Base-by-base conservation (phyloP, 1,140 invertebrate genomes). In the Cotesia vestalis region DNA sequence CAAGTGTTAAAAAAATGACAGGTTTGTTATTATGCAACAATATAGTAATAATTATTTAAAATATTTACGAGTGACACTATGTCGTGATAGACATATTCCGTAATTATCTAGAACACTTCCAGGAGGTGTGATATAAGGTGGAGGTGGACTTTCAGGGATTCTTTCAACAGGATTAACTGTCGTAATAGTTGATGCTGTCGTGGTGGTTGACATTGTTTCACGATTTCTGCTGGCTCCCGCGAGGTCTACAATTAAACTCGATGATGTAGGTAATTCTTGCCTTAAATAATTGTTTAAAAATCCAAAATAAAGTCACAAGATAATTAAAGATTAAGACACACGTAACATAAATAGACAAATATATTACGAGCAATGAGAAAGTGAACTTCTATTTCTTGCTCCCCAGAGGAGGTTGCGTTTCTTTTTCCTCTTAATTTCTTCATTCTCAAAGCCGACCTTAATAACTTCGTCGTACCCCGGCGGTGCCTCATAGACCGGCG, bases 391-490 rank as follows among this genome's bases (percentile, higher is more conserved):
- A 17, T 72, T 80, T 1, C 78, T 66, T 0, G 75, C 2, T 5
- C 75, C 77, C 0, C 69, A 68, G 0, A 57, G 53, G 1, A 71
- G 35, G 0, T 71, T 75, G 64, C 71, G 79, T 38, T 75, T 75
- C 12, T 79, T 81, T 60, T 77, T 82, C 36, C 74, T 63, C 34
- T 67, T 67, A 9, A 73, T 34, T 3, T 51, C 66, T 59, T 85
- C 82, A 64, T 78, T 76, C 27, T 85, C 82, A 17, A 85, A 75
- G 2, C 85, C 87, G 9, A 90, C 73, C 76, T 92, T 92, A 9
- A 92, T 88, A 5, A 92, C 89, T 66, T 92, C 91, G 36, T 92
- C 90, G 74, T 93, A 93, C 67, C 91, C 90, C 0, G 92, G 92
- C 0, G 92, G 92, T 5, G 90, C 89, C 78, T 93, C 92, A 79